Evolutionary conservation across 2,113 vertebrate genomes (phyloP).

Genomic region (Crotalus viridis): DNA sequence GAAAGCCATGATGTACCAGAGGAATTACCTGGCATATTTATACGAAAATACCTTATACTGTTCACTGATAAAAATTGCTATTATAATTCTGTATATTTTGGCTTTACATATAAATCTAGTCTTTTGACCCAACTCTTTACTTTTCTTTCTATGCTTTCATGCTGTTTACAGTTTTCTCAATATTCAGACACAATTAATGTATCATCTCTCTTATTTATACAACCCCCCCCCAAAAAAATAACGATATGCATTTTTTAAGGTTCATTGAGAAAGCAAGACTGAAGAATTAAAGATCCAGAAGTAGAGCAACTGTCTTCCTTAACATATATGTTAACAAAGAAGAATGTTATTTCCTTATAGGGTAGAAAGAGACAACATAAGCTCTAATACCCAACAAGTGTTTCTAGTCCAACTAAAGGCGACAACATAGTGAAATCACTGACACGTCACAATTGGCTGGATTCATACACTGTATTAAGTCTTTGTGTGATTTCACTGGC

Average conservation of each 20-base stretch:
- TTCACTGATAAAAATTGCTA: not conserved
- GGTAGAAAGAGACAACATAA: too few species aligned
- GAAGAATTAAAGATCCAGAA: too few species aligned
- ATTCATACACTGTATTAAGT: too few species aligned
- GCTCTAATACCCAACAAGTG: too few species aligned
- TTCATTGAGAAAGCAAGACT: not conserved
- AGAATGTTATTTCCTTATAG: too few species aligned
- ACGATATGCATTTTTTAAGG: not conserved
- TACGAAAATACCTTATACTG: not conserved
- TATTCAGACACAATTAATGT: not conserved
- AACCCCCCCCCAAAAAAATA: not conserved
- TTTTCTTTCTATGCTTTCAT: not conserved
- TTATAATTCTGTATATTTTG: not conserved
- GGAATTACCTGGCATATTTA: not conserved
- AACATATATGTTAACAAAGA: too few species aligned
- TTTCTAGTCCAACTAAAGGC: too few species aligned
- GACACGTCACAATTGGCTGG: too few species aligned
- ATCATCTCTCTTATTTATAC: not conserved
- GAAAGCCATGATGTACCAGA: not conserved
- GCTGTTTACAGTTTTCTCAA: not conserved
- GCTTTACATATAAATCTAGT: not conserved
- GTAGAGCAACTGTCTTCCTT: too few species aligned
- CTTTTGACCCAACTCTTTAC: not conserved
- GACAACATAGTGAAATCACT: too few species aligned
- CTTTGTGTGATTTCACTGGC: too few species aligned